Base-by-base conservation (phyloP, 1,140 invertebrate species). In the Scaptomyza pallida region DNA sequence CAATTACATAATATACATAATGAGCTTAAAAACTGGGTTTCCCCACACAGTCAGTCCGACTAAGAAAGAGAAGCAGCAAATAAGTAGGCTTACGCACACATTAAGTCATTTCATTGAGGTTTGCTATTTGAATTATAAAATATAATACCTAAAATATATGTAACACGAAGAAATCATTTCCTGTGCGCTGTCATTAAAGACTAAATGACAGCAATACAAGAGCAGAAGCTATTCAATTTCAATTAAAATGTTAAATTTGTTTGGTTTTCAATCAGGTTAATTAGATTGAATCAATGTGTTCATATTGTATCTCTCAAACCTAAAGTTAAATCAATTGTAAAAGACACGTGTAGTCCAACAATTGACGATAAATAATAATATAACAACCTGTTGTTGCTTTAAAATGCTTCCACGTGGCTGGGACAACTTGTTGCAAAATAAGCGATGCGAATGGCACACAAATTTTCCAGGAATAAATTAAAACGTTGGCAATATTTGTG, bases 1-100 rank as follows among this genome's bases (percentile, higher is more conserved):
- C 71, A 82, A 82, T 82, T 78, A 82, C 57, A 78, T 82, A 82
- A 82, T 74, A 62, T 82, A 82, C 61, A 78, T 78, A 82, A 82
- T 82, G 62, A 77, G 78, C 78, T 82, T 82, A 77, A 65, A 67
- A 37, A 3, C 33, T 3, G 12, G 33, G 33, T 37, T 1, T n/a
- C 12, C 2, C 1, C 33, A 3, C n/a, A 12, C 12, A 37, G 23
- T n/a, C 26, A 30, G 5, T 0, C 26, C 6, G 2, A 30, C 9
- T 8, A 9, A 30, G 2, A 30, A 8, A 37, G 10, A 37, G 10
- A n/a, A n/a, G 10, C 10, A n/a, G 4, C 4, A 37, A n/a, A 37
- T 37, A 37, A 37, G 33, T n/a, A n/a, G 33, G 12, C 33, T 37
- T 37, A 37, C 10, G 2, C 12, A 37, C 33, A 5, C 5, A n/a